These are phyloP conservation scores for Clanis bilineata DNA, from an alignment of 2,888 invertebrate genomes.

Conservation along the genomic window DNA sequence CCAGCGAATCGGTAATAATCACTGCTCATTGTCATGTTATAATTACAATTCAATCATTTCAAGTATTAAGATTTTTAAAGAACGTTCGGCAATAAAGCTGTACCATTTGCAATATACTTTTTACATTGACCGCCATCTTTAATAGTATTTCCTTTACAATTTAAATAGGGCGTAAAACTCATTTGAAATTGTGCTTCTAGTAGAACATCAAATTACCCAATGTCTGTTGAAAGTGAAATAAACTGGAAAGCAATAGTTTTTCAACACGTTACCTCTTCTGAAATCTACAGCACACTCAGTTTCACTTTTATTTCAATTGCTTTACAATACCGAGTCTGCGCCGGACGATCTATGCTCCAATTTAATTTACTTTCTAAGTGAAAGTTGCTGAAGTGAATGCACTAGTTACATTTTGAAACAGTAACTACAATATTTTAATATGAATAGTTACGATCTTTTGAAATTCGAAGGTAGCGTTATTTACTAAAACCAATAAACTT, in stretches of 20 bases:
- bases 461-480: too few relatives aligned
- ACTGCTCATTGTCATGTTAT: too few relatives aligned
- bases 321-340: conserved; percentile 18
- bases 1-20: conserved; percentile 84
- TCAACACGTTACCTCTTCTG: background rate
- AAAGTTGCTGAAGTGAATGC: conserved; percentile 4
- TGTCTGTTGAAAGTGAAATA: background rate
- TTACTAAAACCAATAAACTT: too few relatives aligned
- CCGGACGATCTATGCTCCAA: conserved; percentile 21
- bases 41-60: too few relatives aligned
- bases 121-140: too few relatives aligned
- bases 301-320: conserved; percentile 21
- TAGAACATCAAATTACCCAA: background rate
- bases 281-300: background rate
- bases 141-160: background rate
- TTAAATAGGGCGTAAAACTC: background rate
- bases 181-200: background rate
- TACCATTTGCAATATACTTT: too few relatives aligned
- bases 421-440: too few relatives aligned
- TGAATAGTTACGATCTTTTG: too few relatives aligned
- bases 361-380: conserved; percentile 22
- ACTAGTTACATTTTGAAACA: background rate
- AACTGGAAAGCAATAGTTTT: background rate
- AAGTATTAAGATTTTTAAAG: too few relatives aligned
- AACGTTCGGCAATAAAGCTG: too few relatives aligned